These are phyloP conservation scores for Alces alces DNA, from an alignment of 2,113 vertebrate genomes.

Conservation along the genomic window DNA sequence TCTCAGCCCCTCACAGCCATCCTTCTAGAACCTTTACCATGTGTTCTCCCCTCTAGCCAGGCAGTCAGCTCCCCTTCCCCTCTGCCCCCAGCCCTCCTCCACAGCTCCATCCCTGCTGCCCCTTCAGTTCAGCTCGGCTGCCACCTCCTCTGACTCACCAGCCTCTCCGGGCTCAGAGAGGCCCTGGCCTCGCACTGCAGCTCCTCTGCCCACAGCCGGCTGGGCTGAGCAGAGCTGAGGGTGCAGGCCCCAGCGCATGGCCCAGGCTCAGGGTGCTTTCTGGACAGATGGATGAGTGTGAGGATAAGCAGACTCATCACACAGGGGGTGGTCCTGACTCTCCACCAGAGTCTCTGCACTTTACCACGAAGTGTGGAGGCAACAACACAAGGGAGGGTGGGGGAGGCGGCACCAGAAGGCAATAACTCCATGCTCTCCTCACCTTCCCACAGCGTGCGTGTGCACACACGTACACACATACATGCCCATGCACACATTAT, in stretches of 20 bases:
- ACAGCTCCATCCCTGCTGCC: fast-evolving
- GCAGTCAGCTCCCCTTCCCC: fast-evolving
- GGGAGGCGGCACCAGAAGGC: neutral
- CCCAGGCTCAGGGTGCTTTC: neutral
- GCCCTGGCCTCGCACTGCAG: neutral
- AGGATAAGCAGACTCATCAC: neutral
- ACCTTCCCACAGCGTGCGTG: neutral
- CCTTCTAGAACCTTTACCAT: fast-evolving
- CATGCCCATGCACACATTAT: neutral
- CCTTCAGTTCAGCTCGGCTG: neutral
- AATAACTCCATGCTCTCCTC: neutral
- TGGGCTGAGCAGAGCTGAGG: neutral
- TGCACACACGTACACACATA: fast-evolving
- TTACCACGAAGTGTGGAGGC: neutral
- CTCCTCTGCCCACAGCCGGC: fast-evolving
- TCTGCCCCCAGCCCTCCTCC: too few relatives aligned
- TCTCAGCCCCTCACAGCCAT: neutral
- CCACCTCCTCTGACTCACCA: too few relatives aligned
- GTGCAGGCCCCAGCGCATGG: neutral
- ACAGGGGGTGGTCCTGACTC: neutral
- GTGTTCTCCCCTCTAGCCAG: fast-evolving
- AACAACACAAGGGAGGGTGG: neutral
- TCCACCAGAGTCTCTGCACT: neutral
- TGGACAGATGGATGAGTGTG: neutral
- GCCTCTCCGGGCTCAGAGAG: neutral